Evolutionary conservation across 2,888 invertebrate species (phyloP), one percentile per base, ranked within the genome.

Genomic region (Galeruca laticollis): DNA sequence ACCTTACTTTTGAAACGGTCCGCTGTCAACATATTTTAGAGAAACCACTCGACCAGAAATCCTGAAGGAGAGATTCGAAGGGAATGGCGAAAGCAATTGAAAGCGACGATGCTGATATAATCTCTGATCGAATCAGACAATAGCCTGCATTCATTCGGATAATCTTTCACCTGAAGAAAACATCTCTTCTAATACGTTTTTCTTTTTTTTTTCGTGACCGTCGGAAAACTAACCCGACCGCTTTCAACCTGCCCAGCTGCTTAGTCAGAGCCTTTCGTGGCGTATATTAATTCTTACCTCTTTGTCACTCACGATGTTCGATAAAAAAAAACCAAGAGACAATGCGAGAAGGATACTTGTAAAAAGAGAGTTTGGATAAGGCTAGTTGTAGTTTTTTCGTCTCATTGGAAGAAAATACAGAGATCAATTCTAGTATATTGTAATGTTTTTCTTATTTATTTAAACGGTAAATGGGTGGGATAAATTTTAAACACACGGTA

Each of bases 101-200:
- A 66, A 66, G 66, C 66, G 66, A 66, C 66, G 66, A 66, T 66
- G 66, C 66, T 66, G 66, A 66, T 66, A 59, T 66, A 66, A 66
- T 66, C 66, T 59, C 35, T 59, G 66, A 66, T 66, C 49, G 66
- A 59, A 66, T 66, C 66, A 66, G 66, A 66, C 66, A 66, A 66
- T 60, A n/a, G 66, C 51, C 57, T 31, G 56, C 57, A 66, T 66
- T 66, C 59, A 59, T 26, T 65, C 49, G 43, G 57, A 59, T 65
- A 66, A 60, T 59, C 51, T 51, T 60, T 66, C 66, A 66, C 66
- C 65, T 65, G 57, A 35, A 47, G 47, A 57, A 65, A 56, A 57
- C 57, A 57, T 65, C 65, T 49, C 26, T 56, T 57, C 56, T 18
- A 43, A 56, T 56, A 56, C 56, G 56, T 31, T 18, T 21, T 18